These are phyloP conservation scores for Alcedo quadribrachys DNA, from an alignment of 2,797 vertebrate species.

Conservation along the genomic window DNA sequence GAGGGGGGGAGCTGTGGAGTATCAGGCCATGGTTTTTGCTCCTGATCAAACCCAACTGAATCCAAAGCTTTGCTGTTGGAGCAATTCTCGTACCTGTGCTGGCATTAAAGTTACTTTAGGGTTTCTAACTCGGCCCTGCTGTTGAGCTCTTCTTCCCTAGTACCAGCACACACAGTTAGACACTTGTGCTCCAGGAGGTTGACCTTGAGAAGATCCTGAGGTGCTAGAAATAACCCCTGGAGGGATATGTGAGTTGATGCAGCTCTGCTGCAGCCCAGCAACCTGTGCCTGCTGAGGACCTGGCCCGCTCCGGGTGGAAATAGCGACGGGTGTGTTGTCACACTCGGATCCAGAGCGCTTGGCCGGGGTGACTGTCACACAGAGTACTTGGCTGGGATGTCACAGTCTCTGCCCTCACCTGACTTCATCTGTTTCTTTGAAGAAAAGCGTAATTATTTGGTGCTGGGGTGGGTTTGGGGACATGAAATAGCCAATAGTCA, in stretches of 20 bases:
- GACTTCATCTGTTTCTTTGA: not conserved
- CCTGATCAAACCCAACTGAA: not conserved
- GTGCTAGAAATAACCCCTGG: not conserved
- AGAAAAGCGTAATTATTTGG: not conserved
- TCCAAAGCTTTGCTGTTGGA: not conserved
- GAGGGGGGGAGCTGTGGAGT: not conserved
- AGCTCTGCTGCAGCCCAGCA: not conserved
- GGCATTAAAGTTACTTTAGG: not conserved
- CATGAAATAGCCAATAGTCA: not conserved
- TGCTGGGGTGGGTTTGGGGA: not conserved
- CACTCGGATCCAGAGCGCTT: not conserved
- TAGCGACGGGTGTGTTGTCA: not conserved
- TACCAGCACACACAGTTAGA: not conserved
- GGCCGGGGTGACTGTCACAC: not conserved
- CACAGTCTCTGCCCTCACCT: not conserved
- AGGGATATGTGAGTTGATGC: not conserved
- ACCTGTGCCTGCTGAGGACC: not conserved
- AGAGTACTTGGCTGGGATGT: not conserved
- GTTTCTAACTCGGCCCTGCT: not conserved
- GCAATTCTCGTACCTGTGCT: not conserved
- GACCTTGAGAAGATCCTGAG: constrained; percentile 25
- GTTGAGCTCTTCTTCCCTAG: not conserved
- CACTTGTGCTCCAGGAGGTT: not conserved
- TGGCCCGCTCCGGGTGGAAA: not conserved
- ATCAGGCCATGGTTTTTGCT: not conserved